Evolutionary conservation across 2,797 vertebrate species (phyloP).

Genomic region (Enteromius fasciolatus): DNA sequence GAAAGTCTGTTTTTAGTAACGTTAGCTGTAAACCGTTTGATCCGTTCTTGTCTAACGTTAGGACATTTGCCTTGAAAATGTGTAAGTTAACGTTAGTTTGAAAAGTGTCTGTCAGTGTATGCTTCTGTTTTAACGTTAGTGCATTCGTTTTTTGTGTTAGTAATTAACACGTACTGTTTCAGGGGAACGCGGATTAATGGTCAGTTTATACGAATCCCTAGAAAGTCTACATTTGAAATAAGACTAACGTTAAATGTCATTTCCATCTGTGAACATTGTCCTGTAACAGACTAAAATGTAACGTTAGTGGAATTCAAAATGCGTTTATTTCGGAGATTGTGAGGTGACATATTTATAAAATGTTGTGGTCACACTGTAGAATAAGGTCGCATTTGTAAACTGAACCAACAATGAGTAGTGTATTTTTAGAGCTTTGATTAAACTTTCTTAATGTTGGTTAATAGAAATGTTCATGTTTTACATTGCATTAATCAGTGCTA

Average conservation of each 20-base stretch:
- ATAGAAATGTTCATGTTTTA: not conserved
- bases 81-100: constrained; percentile 1
- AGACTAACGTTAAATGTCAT: not conserved
- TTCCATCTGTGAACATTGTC: not conserved
- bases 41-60: not conserved
- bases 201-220: not conserved
- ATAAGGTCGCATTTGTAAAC: too few relatives aligned
- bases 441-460: not conserved
- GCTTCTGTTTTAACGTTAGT: not conserved
- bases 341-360: not conserved
- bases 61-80: not conserved
- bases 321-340: not conserved
- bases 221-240: not conserved
- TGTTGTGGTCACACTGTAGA: not conserved
- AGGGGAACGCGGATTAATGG: not conserved
- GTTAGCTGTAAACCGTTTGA: not conserved
- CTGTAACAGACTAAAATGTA: not conserved
- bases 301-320: not conserved
- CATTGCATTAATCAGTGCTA: not conserved
- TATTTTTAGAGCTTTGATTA: too few relatives aligned
- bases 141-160: not conserved
- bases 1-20: not conserved
- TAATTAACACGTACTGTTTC: too few relatives aligned
- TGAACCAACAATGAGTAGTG: too few relatives aligned
- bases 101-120: not conserved